phyloP scores from a whole-genome alignment of 2,888 invertebrate species.

The Dione vanillae region DNA sequence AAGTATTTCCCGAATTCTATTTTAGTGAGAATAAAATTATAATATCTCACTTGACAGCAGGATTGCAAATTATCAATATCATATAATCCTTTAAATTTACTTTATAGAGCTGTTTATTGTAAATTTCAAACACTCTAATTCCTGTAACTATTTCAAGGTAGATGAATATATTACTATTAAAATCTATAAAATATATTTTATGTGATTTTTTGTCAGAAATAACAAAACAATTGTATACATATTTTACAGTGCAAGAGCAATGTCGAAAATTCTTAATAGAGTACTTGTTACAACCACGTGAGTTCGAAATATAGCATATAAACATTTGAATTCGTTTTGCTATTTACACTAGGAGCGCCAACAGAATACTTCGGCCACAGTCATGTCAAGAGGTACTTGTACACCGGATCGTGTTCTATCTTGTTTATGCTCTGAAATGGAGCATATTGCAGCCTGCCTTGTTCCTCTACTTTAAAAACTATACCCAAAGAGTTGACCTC shows the following conservation, averaged over 20 bases:
- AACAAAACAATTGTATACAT: no score
- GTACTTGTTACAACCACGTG: not conserved
- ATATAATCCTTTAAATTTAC: no score
- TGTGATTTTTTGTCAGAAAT: no score
- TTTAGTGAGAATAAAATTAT: not conserved
- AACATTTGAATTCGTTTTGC: slow-evolving; percentile 30
- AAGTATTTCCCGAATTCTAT: not conserved
- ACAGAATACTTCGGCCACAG: slow-evolving; percentile 60
- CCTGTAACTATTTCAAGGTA: no score
- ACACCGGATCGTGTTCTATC: slow-evolving; percentile 71
- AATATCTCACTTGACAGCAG: not conserved
- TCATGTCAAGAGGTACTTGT: slow-evolving; percentile 68
- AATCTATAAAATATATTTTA: no score
- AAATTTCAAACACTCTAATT: no score
- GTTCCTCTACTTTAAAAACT: slow-evolving; percentile 45
- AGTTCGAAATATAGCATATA: slow-evolving; percentile 6
- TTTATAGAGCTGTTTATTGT: no score
- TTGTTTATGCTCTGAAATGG: slow-evolving; percentile 64
- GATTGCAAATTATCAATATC: no score
- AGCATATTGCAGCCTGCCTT: slow-evolving; percentile 56
- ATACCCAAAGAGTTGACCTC: slow-evolving; percentile 42
- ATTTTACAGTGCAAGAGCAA: no score
- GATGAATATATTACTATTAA: no score
- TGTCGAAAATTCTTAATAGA: no score
- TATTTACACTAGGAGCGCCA: slow-evolving; percentile 47